Conservation (phyloP, 2,113 vertebrate species). For the Corythaeola cristata region DNA sequence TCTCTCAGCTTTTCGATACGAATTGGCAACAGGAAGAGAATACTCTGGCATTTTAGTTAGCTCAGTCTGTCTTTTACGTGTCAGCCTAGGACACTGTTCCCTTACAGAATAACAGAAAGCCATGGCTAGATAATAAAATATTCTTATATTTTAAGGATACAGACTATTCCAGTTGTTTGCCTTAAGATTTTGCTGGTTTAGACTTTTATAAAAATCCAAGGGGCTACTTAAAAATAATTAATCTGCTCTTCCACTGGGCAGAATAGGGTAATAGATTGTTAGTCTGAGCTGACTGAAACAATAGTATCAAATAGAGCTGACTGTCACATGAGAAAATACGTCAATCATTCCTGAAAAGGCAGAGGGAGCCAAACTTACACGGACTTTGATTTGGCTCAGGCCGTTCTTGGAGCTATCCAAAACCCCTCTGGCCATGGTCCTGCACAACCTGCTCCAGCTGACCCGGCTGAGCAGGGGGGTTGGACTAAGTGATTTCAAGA, state of each 20-base stretch:
- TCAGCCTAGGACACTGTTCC: neutral
- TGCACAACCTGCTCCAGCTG: neutral
- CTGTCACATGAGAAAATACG: neutral
- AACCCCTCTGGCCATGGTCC: neutral
- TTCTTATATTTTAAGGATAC: neutral
- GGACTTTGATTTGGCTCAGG: neutral
- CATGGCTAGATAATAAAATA: neutral
- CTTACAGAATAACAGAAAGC: neutral
- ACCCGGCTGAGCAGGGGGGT: neutral
- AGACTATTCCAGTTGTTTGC: neutral
- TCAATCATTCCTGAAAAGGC: neutral
- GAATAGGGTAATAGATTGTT: neutral
- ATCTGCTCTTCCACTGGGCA: neutral
- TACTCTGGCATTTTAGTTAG: neutral
- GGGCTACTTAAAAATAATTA: neutral
- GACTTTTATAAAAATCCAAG: neutral
- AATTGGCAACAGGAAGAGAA: conserved; percentile 27
- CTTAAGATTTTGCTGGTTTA: neutral
- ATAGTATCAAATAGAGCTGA: neutral
- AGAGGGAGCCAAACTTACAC: neutral
- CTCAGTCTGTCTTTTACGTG: neutral
- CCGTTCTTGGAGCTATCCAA: neutral
- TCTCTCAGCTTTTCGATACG: neutral
- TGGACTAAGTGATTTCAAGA: neutral
- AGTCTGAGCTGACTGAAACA: neutral